Percentiles rank a stretch among this genome's conserved stretches.
phyloP scores from a whole-genome alignment of 2,113 vertebrate genomes.

The Coreoperca whiteheadi region DNA sequence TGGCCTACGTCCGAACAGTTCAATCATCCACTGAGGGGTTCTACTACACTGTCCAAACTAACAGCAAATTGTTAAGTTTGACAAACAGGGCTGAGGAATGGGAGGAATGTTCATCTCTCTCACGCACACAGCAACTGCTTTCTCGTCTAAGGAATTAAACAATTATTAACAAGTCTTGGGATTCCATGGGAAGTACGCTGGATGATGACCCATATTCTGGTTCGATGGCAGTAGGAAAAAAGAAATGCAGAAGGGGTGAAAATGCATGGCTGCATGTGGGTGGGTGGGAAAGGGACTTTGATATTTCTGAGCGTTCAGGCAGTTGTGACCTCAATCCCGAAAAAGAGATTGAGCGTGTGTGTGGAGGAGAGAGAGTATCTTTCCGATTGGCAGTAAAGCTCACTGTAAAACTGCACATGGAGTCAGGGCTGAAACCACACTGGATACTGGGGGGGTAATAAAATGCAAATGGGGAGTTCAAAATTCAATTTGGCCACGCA shows the following conservation, averaged over 20 bases:
- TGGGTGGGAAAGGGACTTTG: slow-evolving; percentile 51
- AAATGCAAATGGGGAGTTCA: slow-evolving; percentile 40
- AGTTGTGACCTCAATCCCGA: slow-evolving; percentile 73
- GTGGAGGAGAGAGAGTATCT: slow-evolving; percentile 8
- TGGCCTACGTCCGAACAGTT: neutral
- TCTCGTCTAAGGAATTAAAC: slow-evolving; percentile 2
- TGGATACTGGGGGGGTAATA: slow-evolving; percentile 19
- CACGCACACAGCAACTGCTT: neutral
- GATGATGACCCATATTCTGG: slow-evolving; percentile 46
- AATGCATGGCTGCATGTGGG: slow-evolving; percentile 39
- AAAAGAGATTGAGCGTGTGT: slow-evolving; percentile 43
- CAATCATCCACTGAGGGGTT: neutral
- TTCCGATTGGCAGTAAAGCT: slow-evolving; percentile 27
- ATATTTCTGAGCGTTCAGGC: slow-evolving; percentile 52
- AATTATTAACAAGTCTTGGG: slow-evolving; percentile 34
- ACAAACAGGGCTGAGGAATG: slow-evolving; percentile 43
- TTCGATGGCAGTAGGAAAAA: slow-evolving; percentile 8
- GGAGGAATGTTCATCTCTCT: slow-evolving; percentile 36
- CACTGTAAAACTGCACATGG: slow-evolving; percentile 33
- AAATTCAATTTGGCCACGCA: slow-evolving; percentile 29
- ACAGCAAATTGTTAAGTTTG: slow-evolving; percentile 44
- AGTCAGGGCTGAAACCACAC: slow-evolving; percentile 28
- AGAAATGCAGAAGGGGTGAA: slow-evolving; percentile 29
- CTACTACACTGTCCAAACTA: slow-evolving; percentile 37
- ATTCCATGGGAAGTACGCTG: slow-evolving; percentile 23